Base-by-base conservation (phyloP, 2,113 vertebrate genomes). In the Pampusana beccarii region DNA sequence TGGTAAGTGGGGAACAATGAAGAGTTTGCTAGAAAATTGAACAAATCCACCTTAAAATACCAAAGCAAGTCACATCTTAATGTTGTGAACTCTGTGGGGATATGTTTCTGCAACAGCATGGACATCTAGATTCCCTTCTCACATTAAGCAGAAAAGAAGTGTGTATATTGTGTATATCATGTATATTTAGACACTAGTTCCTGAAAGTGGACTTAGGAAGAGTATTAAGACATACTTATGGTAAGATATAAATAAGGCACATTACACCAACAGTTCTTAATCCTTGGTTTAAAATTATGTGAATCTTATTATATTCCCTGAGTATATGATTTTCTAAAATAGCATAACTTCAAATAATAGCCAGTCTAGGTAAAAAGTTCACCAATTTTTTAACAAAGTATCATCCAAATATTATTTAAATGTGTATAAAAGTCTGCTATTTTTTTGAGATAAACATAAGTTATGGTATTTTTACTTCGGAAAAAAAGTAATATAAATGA, bases 21-120 rank as follows among this genome's bases (percentile, higher is more conserved):
- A 0, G 61, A 91, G 65, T 48, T 80, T 77, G 54, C 80, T 7
- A 3, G 64, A 86, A 96, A 80, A 93, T 64, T 78, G 79, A 88
- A 84, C 88, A 92, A 88, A 92, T 95, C 83, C 86, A 75, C 88
- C 80, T 89, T 61, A 91, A 86, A 21, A 1, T 72, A 69, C 79
- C 73, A 65, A 84, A 81, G 80, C 42, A 92, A 95, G 93, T 89
- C 25, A 1, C 80, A 72, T 31, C 15, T 64, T 88, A 67, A 86
- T 69, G 36, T 73, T 62, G 46, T 56, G 46, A 92, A 5, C 62
- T 92, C 64, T 44, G 44, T 3, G 64, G 83, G 75, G 89, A 65
- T 72, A 15, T 80, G 80, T 66, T 92, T 51, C 72, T 86, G 33
- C 46, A 28, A 7, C 38, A 81, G 31, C 46, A 1, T 1, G 36